Evolutionary conservation across 2,797 vertebrate genomes (phyloP).

Genomic region (Hydrocynus forskahlii): DNA sequence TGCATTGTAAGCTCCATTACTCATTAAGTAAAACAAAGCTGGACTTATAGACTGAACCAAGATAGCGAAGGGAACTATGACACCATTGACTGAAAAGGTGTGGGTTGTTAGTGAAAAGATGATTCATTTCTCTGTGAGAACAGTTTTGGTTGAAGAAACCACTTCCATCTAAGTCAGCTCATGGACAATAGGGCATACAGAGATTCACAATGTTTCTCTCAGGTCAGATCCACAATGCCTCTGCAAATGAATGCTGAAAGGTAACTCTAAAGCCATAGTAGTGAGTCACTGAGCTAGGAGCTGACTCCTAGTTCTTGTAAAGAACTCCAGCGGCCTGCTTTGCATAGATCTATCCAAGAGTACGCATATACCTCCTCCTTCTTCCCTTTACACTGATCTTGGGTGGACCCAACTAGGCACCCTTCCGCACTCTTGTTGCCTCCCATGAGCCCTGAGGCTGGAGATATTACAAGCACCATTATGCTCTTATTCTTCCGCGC

Average conservation of each 20-base stretch:
- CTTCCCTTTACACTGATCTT: constrained; percentile 17
- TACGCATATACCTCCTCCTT: constrained; percentile 16
- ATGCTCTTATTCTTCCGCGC: constrained; percentile 23
- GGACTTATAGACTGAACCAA: background rate
- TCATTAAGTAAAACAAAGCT: background rate
- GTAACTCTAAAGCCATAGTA: background rate
- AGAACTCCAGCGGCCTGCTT: background rate
- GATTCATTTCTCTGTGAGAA: background rate
- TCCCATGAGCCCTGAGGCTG: constrained; percentile 37
- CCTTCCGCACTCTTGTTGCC: constrained; percentile 18
- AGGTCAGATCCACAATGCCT: background rate
- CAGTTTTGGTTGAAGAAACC: background rate
- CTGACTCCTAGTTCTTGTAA: background rate
- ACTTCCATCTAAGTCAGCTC: background rate
- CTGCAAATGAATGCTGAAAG: background rate
- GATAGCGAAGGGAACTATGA: constrained; percentile 7
- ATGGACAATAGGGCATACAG: constrained; percentile 2
- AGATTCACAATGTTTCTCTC: constrained; percentile 3
- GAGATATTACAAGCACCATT: constrained; percentile 47
- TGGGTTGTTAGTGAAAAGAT: background rate
- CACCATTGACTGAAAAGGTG: background rate
- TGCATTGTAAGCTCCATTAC: too few species aligned
- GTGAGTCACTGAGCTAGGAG: background rate
- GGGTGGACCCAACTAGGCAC: constrained; percentile 23
- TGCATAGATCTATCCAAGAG: background rate